phyloP scores from a whole-genome alignment of 2,888 invertebrate genomes.

The Agrochola litura region DNA sequence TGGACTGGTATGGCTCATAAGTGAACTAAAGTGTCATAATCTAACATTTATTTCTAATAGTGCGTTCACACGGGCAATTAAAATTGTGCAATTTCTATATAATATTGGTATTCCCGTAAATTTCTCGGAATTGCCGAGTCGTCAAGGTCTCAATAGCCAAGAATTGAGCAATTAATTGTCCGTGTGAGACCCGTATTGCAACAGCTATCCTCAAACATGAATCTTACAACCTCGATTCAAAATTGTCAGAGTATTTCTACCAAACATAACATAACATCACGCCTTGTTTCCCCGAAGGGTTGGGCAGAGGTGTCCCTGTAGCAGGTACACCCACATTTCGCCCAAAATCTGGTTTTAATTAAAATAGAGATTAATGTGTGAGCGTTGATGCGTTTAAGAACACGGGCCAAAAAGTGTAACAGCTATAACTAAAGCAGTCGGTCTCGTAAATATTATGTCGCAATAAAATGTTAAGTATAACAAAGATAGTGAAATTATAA shows the following conservation, averaged over 20 bases:
- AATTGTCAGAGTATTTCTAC: too few species aligned
- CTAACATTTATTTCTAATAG: conserved; percentile 19
- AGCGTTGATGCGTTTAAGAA: too few species aligned
- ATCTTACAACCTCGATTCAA: not conserved
- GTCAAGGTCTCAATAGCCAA: not conserved
- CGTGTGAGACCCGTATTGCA: not conserved
- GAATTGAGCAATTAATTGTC: not conserved
- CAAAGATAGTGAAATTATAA: conserved; percentile 16
- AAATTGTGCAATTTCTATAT: not conserved
- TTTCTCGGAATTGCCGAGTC: not conserved
- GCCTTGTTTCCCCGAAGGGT: too few species aligned
- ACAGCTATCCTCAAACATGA: not conserved
- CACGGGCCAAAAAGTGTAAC: conserved; percentile 4
- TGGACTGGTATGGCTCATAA: conserved; percentile 77
- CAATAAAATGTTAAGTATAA: not conserved
- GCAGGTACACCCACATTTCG: too few species aligned
- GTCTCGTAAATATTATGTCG: conserved; percentile 18
- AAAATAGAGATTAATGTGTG: too few species aligned
- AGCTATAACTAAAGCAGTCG: conserved; percentile 15
- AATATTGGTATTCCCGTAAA: not conserved
- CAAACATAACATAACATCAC: too few species aligned
- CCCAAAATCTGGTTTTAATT: too few species aligned
- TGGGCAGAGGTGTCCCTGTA: too few species aligned
- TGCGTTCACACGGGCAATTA: not conserved
- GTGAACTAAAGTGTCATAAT: conserved; percentile 34